Base-by-base conservation (phyloP, 2,113 vertebrate genomes). In the Eclectus roratus region DNA sequence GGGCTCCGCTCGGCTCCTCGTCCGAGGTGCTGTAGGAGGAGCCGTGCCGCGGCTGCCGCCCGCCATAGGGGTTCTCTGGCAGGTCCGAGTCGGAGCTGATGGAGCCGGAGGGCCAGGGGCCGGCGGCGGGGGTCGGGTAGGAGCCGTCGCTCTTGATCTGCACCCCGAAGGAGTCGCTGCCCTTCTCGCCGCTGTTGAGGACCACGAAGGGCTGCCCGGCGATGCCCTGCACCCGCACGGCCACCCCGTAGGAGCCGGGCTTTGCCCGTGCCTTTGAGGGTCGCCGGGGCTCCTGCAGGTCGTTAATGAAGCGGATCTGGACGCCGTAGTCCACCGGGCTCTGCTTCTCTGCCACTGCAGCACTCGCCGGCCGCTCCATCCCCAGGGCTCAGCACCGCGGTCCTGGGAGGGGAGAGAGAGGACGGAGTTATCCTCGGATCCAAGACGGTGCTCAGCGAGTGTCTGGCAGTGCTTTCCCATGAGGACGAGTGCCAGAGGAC, bases 181-280 rank as follows among this genome's bases (percentile, higher is more conserved):
- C 98, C 89, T 99, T 99, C 80, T 99, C 98, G 2, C 99, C 97
- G 17, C 99, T 98, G 96, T 99, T 99, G 50, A 99, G 98, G 58
- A 99, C 98, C 27, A 99, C 99, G 18, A 99, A 99, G 4, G 99
- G 99, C 95, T 99, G 99, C 7, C 99, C 99, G 0, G 98, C 99
- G 1, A 99, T 99, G 49, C 99, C 99, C 94, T 99, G 99, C 53
- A 99, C 99, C 14, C 99, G 97, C 71, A 99, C 98, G 0, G 99
- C 99, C 20, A 99, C 99, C 0, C 99, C 99, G 0, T 99, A 99
- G 29, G 98, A 98, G 53, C 97, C 98, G 7, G 97, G 69, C 50
- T 94, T 97, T 24, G 98, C 81, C 16, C 91, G 97, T 25, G 69
- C 90, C 35, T 96, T 96, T 11, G 91, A 89, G 39, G 86, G 44